Base-by-base conservation (phyloP, 1,140 invertebrate genomes). In the Drosophila melanogaster region DNA sequence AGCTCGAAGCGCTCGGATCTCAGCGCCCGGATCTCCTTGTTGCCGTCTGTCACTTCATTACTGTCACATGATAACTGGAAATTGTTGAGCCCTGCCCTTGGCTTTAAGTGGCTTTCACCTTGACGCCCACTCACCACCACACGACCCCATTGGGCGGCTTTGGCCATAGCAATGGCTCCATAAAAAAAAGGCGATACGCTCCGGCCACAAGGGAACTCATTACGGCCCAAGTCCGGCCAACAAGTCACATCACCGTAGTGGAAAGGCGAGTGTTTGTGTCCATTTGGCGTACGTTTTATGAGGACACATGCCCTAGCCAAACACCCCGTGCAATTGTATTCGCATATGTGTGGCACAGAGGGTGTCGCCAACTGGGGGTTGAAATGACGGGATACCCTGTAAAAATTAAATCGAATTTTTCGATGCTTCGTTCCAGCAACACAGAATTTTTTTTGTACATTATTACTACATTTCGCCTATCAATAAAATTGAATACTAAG, bases 101-200 rank as follows among this genome's bases (percentile, higher is more conserved):
- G 62, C 74, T 77, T 77, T 77, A 77, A 77, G 74, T 77, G 74
- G 73, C 72, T 77, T 77, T 77, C 73, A 77, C 74, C 74, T 77
- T 76, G 72, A 58, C 59, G 26, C 30, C 53, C 38, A 14, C 22
- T 7, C 46, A 10, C 33, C 12, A 12, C 33, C 17, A 24, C 2
- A 2, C 15, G 6, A 56, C 19, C 19, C 37, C 19, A 15, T 15
- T 15, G 38, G 14, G n/a, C 15, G 49, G 66, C 26, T 30, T 30
- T 30, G 26, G 26, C 26, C 26, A 30, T 37, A 12, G 35, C 35
- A 37, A 17, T n/a, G 50, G 50, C 19, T 40, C 26, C 22, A 71
- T 71, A 77, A 77, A 77, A 77, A 77, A 77, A 77, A 56, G 50
- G 73, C 60, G 37, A 53, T 67, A 54, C 30, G 47, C 38, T 4